Evolutionary conservation across 2,888 invertebrate species (phyloP).

Genomic region (Eulithis testata): DNA sequence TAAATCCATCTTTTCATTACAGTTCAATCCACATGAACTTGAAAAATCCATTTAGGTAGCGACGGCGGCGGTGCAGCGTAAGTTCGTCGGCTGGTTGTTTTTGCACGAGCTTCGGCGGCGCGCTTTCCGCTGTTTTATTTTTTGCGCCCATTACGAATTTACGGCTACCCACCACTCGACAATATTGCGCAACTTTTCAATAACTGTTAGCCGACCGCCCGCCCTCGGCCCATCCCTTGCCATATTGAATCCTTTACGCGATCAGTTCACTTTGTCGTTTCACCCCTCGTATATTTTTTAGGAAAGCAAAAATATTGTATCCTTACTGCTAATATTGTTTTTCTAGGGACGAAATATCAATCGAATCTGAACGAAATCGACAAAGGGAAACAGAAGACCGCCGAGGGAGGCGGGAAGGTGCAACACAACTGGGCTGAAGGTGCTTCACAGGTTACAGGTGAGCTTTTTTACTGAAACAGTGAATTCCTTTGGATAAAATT

Average conservation of each 20-base stretch:
- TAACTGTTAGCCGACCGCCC: constrained; percentile 73
- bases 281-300: constrained; percentile 46
- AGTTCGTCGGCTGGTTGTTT: constrained; percentile 75
- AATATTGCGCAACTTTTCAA: constrained; percentile 84
- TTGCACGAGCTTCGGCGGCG: constrained; percentile 56
- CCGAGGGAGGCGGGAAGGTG: constrained; percentile 83
- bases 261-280: constrained; percentile 62
- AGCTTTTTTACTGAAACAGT: constrained; percentile 12
- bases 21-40: constrained; percentile 56
- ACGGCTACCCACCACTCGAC: constrained; percentile 79
- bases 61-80: constrained; percentile 56
- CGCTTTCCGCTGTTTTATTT: constrained; percentile 70
- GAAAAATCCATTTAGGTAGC: constrained; percentile 73
- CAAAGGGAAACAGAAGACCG: constrained; percentile 91
- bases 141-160: constrained; percentile 83
- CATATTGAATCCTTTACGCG: constrained; percentile 78
- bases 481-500: neutral
- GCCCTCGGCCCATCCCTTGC: constrained; percentile 64
- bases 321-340: constrained; percentile 46
- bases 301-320: constrained; percentile 38
- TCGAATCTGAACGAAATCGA: constrained; percentile 91
- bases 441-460: constrained; percentile 79
- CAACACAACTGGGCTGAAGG: constrained; percentile 83
- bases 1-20: constrained; percentile 41
- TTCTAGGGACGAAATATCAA: constrained; percentile 89